phyloP scores from a whole-genome alignment of 2,888 invertebrate species.

The Ophioninae sp. region DNA sequence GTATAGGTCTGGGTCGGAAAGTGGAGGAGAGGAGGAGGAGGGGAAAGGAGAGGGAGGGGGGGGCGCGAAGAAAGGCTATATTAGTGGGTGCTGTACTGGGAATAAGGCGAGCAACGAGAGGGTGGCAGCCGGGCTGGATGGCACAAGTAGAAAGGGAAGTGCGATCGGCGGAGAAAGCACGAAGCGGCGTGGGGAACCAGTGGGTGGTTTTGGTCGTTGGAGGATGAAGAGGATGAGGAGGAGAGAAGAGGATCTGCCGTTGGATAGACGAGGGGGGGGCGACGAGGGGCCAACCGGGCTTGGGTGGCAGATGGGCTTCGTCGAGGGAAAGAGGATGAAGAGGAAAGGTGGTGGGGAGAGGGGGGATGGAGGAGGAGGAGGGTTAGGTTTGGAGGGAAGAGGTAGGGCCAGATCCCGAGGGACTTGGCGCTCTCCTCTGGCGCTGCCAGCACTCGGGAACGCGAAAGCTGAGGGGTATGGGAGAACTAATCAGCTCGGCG shows the following conservation, averaged over 20 bases:
- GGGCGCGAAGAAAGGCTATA: conserved; percentile 64
- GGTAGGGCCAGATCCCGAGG: conserved; percentile 77
- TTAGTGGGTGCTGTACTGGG: conserved; percentile 73
- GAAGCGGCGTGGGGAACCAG: background rate
- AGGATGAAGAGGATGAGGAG: conserved; percentile 57
- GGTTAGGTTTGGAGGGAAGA: conserved; percentile 48
- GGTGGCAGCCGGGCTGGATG: conserved; percentile 52
- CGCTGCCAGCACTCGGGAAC: conserved; percentile 77
- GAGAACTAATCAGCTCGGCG: conserved; percentile 79
- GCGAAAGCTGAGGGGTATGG: conserved; percentile 68
- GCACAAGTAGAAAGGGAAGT: conserved; percentile 56
- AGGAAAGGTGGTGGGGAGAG: conserved; percentile 15
- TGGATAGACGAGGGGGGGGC: conserved; percentile 41
- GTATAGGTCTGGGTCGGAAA: conserved; percentile 32
- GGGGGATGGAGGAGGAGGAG: conserved; percentile 51
- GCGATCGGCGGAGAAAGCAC: conserved; percentile 56
- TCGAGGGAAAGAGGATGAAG: conserved; percentile 30
- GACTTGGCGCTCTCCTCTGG: conserved; percentile 78
- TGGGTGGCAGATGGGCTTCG: conserved; percentile 60
- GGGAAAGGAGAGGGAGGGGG: conserved; percentile 20
- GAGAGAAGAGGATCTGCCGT: conserved; percentile 53
- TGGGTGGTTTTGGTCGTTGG: background rate
- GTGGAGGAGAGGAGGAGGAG: too few species aligned
- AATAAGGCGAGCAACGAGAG: conserved; percentile 68
- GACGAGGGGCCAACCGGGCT: conserved; percentile 38